Evolutionary conservation across 2,797 vertebrate species (phyloP).

Genomic region (Acestrorhynchus altus): DNA sequence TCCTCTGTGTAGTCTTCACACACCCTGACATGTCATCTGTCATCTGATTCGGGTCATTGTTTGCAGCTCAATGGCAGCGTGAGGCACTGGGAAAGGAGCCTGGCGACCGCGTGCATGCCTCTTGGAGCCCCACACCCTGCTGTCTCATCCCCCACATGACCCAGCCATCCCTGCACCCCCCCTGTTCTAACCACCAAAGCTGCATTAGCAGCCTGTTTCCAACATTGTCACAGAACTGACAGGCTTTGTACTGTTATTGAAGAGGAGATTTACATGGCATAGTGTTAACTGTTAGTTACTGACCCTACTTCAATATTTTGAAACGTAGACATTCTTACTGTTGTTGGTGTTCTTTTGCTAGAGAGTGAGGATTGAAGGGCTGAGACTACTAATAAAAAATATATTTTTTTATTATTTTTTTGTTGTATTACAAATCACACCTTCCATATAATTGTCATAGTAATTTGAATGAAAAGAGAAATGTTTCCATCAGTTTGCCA

Average conservation of each 20-base stretch:
- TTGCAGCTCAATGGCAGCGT: conserved; percentile 70
- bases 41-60: conserved; percentile 81
- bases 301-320: background rate
- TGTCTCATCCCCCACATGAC: conserved; percentile 35
- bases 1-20: conserved; percentile 67
- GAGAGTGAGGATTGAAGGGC: too few relatives aligned
- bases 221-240: background rate
- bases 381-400: too few relatives aligned
- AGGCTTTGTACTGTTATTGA: background rate
- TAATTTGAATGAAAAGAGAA: too few relatives aligned
- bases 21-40: conserved; percentile 76
- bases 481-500: too few relatives aligned
- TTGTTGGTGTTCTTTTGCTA: too few relatives aligned
- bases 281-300: too few relatives aligned
- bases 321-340: too few relatives aligned
- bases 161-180: conserved; percentile 8
- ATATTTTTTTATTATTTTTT: too few relatives aligned
- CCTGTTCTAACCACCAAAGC: conserved; percentile 36
- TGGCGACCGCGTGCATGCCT: conserved; percentile 70
- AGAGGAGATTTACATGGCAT: background rate
- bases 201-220: conserved; percentile 31
- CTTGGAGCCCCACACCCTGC: conserved; percentile 30
- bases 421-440: too few relatives aligned
- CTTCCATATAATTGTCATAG: too few relatives aligned
- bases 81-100: conserved; percentile 72